Conservation (phyloP, 1,140 invertebrate genomes). For the Panulirus ornatus region DNA sequence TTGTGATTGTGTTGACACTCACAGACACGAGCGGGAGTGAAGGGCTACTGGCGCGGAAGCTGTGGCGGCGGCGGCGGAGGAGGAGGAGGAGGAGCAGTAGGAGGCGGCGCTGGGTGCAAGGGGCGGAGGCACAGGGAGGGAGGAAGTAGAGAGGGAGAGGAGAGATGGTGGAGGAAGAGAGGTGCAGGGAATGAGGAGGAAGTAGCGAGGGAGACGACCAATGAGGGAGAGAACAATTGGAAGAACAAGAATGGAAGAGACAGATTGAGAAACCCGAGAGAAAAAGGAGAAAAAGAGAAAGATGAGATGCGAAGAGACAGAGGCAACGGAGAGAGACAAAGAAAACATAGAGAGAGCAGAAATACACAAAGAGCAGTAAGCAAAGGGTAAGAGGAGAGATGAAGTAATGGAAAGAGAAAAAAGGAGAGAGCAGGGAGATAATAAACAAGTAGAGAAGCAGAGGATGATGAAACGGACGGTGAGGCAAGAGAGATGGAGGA, state of each 20-base stretch:
- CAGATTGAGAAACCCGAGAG: background rate
- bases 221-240: background rate
- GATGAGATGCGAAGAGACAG: background rate
- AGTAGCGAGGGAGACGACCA: background rate
- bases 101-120: background rate
- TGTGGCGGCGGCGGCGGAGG: background rate
- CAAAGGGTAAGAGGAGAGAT: background rate
- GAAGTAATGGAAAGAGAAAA: background rate
- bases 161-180: background rate
- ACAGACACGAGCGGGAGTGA: constrained; percentile 44
- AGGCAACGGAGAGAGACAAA: background rate
- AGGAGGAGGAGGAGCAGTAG: background rate
- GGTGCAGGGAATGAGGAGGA: background rate
- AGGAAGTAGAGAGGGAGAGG: background rate
- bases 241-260: background rate
- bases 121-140: background rate
- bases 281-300: background rate
- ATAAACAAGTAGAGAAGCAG: background rate
- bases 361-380: background rate
- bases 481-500: too few species aligned
- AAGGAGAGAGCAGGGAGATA: background rate
- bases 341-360: too few species aligned
- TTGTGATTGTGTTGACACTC: constrained; percentile 70
- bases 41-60: constrained; percentile 34
- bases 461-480: too few species aligned